These are phyloP conservation scores for Drosophila lacertosa DNA, from an alignment of 1,140 invertebrate species.

Conservation along the genomic window DNA sequence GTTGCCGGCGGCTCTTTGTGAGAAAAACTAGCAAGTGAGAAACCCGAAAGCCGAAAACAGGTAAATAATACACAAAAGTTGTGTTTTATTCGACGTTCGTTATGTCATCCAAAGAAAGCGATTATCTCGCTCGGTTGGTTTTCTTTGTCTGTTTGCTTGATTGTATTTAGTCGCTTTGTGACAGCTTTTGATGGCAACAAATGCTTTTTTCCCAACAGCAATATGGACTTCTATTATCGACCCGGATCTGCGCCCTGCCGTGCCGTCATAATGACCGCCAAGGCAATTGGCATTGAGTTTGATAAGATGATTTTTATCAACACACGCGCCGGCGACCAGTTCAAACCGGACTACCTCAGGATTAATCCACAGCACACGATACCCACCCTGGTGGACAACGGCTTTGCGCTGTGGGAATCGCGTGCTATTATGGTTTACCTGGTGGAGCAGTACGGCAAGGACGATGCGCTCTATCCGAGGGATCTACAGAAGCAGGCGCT, in stretches of 20 bases:
- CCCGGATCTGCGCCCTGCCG: slow-evolving; percentile 89
- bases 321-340: slow-evolving; percentile 87
- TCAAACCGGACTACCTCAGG: slow-evolving; percentile 89
- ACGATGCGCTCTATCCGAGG: slow-evolving; percentile 88
- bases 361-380: slow-evolving; percentile 86
- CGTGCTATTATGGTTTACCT: slow-evolving; percentile 90
- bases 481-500: slow-evolving; percentile 87
- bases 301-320: slow-evolving; percentile 84
- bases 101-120: slow-evolving; percentile 55
- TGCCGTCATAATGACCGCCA: slow-evolving; percentile 84
- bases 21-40: slow-evolving; percentile 14
- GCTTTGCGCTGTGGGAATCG: slow-evolving; percentile 88
- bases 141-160: slow-evolving; percentile 9
- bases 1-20: slow-evolving; percentile 29
- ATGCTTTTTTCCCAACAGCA: slow-evolving; percentile 1
- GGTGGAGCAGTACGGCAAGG: slow-evolving; percentile 87
- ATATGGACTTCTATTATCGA: slow-evolving; percentile 87
- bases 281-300: slow-evolving; percentile 84
- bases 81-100: slow-evolving; percentile 25
- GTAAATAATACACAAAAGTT: slow-evolving; percentile 24
- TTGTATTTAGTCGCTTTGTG: slow-evolving; percentile 13
- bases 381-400: slow-evolving; percentile 88
- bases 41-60: background rate
- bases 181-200: slow-evolving; percentile 29
- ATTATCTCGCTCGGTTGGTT: slow-evolving; percentile 32